Base-by-base conservation (phyloP, 2,888 invertebrate genomes). In the Polyploca ridens region DNA sequence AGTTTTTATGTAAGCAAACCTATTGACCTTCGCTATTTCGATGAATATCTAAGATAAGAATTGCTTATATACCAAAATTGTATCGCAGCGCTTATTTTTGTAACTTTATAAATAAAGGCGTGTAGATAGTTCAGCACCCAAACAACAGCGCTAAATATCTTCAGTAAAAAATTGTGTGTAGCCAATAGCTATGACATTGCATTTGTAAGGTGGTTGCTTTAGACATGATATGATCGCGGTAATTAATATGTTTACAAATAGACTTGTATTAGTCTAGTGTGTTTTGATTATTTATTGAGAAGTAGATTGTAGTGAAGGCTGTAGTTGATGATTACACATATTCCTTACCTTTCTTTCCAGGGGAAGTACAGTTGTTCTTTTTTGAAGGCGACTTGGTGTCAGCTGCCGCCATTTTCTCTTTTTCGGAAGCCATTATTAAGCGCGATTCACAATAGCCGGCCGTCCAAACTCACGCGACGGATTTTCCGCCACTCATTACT, bases 291-390 rank as follows among this genome's bases (percentile, higher is more conserved):
- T 46, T 46, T 14, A 46, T n/a, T 38, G 10, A 38, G 10, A 38
- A 38, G 7, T 10, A 46, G 46, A 14, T 54, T 3, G 3, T 19
- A n/a, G 10, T 10, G 10, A 13, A 44, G 44, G 44, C 13, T 13
- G 8, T 7, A 6, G 44, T 10, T 44, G 10, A 1, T 27, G 27
- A 27, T 27, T 27, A 27, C 27, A 27, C 44, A 44, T 44, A 13
- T 44, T 44, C 19, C 54, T 83, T 90, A 94, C 94, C 94, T 93
- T 94, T 94, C 80, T 94, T 94, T 71, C 90, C 93, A 19, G 94
- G 94, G 67, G 94, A 93, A 65, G 93, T 88, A 83, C 90, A 91
- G 87, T 94, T 94, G 82, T 88, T 90, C 86, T 88, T 91, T 83
- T 90, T 91, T 64, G 91, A 90, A 58, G 93, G 92, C 70, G 94